Evolutionary conservation across 2,113 vertebrate genomes (phyloP).

Genomic region (Pelecanus crispus): DNA sequence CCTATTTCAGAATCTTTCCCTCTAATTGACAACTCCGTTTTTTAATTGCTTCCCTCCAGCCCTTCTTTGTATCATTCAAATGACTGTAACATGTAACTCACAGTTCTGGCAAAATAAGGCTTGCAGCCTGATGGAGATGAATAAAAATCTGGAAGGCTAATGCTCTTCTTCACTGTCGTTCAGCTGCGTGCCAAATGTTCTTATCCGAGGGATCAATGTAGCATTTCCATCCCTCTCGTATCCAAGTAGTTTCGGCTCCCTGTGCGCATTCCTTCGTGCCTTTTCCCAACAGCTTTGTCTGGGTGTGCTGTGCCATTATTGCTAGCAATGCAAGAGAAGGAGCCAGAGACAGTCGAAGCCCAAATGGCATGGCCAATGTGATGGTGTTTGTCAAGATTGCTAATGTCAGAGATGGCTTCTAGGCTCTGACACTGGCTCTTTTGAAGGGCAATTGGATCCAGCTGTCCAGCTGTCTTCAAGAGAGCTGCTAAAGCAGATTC

Average conservation of each 20-base stretch:
- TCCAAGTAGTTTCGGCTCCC: background rate
- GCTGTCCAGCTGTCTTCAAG: background rate
- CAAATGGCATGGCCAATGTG: rapidly evolving
- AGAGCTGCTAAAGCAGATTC: background rate
- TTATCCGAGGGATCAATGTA: background rate
- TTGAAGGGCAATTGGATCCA: background rate
- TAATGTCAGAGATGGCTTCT: background rate
- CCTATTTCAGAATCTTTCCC: background rate
- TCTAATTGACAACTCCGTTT: background rate
- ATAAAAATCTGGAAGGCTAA: conserved; percentile 18
- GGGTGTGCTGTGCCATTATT: background rate
- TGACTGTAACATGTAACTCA: background rate
- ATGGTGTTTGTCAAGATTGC: background rate
- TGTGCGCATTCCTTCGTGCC: rapidly evolving
- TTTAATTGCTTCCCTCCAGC: background rate
- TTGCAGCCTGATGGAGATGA: background rate
- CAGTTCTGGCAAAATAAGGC: background rate
- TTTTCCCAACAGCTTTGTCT: background rate
- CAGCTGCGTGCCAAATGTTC: background rate
- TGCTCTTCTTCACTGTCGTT: background rate
- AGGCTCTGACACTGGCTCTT: background rate
- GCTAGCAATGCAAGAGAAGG: background rate
- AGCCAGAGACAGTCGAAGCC: background rate
- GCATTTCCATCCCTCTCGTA: background rate
- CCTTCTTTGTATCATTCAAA: background rate